These are phyloP conservation scores for Tortrix viridana DNA, from an alignment of 2,888 invertebrate species.

Conservation along the genomic window DNA sequence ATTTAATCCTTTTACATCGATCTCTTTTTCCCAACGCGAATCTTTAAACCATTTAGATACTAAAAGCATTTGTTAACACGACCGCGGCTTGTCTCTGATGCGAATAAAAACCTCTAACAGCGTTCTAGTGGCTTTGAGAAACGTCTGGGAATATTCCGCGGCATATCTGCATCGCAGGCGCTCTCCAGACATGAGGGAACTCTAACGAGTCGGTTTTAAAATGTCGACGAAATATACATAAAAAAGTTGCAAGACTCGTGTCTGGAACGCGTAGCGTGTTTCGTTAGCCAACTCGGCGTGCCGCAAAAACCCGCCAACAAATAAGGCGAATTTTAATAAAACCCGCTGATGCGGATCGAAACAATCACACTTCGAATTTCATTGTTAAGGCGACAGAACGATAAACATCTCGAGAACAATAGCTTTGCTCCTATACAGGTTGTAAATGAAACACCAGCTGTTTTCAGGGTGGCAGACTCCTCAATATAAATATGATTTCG, in stretches of 20 bases:
- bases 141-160: constrained; percentile 62
- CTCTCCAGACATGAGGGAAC: constrained; percentile 42
- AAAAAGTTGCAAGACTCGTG: constrained; percentile 36
- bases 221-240: constrained; percentile 49
- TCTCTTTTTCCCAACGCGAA: constrained; percentile 38
- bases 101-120: constrained; percentile 61
- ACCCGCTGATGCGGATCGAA: constrained; percentile 64
- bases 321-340: constrained; percentile 73
- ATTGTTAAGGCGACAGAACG: constrained; percentile 62
- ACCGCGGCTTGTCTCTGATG: constrained; percentile 44
- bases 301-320: constrained; percentile 54
- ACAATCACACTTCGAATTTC: constrained; percentile 65
- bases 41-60: constrained; percentile 47
- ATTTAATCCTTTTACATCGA: constrained; percentile 33
- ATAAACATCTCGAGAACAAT: constrained; percentile 56
- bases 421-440: constrained; percentile 42
- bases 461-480: constrained; percentile 37
- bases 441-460: constrained; percentile 39
- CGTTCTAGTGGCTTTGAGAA: constrained; percentile 62
- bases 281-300: constrained; percentile 53
- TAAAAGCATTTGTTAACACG: constrained; percentile 58
- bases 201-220: constrained; percentile 65
- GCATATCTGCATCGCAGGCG: constrained; percentile 46
- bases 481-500: constrained; percentile 38
- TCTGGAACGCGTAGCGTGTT: constrained; percentile 44